Percentiles rank a stretch among this genome's conserved stretches.
Conservation (phyloP, 2,888 invertebrate species). For the Cerastis leucographa region DNA sequence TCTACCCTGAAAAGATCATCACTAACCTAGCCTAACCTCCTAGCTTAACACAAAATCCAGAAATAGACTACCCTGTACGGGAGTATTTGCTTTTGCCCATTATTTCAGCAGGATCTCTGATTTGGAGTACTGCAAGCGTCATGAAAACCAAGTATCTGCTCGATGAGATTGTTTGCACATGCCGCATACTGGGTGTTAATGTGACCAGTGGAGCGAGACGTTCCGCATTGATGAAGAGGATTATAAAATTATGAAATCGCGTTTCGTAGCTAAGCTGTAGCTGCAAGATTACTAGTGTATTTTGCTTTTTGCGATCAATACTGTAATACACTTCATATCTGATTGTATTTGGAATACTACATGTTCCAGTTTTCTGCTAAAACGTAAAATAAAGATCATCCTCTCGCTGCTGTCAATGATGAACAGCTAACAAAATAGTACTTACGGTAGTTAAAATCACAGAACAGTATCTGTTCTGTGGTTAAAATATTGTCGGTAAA, state of each 20-base stretch:
- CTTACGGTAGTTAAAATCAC: background rate
- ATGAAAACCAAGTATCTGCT: conserved; percentile 16
- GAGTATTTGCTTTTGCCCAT: background rate
- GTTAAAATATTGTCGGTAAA: background rate
- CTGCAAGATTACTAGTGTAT: conserved; percentile 14
- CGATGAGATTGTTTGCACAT: conserved; percentile 13
- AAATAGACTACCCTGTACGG: background rate
- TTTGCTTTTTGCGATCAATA: background rate
- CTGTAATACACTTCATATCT: background rate
- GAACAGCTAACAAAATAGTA: background rate
- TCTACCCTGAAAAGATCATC: background rate
- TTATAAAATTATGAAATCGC: conserved; percentile 52
- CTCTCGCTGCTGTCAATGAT: background rate
- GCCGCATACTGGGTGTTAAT: conserved; percentile 16
- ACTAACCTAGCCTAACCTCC: background rate
- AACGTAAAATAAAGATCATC: background rate
- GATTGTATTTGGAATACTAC: background rate
- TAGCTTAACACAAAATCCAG: background rate
- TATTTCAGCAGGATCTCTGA: background rate
- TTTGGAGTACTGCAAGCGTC: conserved; percentile 16
- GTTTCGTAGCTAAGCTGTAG: conserved; percentile 11
- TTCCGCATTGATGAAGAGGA: conserved; percentile 52
- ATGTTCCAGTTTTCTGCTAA: background rate
- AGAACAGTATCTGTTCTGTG: no score
- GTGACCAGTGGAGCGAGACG: conserved; percentile 48